Conservation (phyloP, 1,140 invertebrate genomes). For the Lepidurus couesii region DNA sequence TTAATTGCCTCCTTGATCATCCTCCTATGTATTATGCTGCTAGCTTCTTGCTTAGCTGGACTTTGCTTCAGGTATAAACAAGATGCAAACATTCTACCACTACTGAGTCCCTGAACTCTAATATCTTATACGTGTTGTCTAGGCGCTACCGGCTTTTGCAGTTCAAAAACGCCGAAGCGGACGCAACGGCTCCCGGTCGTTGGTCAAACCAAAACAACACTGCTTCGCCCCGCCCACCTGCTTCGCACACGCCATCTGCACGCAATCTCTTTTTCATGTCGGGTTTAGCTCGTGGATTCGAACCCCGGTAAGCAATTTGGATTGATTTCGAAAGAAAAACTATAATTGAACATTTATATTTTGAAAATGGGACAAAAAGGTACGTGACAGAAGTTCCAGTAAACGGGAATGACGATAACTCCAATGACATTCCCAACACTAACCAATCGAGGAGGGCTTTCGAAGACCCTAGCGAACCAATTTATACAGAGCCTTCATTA, state of each 20-base stretch:
- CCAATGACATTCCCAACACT: background rate
- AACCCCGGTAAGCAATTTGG: conserved; percentile 38
- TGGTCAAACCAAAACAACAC: conserved; percentile 31
- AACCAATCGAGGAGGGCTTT: conserved; percentile 44
- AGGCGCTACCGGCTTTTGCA: conserved; percentile 63
- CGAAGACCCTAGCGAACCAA: conserved; percentile 82
- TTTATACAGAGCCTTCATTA: conserved; percentile 83
- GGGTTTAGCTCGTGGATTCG: conserved; percentile 41
- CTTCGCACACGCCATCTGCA: conserved; percentile 33
- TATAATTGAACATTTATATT: too few relatives aligned
- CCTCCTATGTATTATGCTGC: conserved; percentile 60
- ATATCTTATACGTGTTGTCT: conserved; percentile 29
- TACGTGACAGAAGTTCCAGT: conserved; percentile 7
- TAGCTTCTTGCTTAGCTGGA: conserved; percentile 57
- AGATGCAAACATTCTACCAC: background rate
- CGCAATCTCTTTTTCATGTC: conserved; percentile 40
- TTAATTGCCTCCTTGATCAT: conserved; percentile 64
- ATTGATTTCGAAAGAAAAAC: too few relatives aligned
- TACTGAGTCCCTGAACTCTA: background rate
- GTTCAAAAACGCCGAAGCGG: conserved; percentile 58
- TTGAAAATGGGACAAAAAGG: background rate
- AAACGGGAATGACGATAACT: background rate
- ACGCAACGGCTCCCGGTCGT: conserved; percentile 42
- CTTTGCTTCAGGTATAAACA: conserved; percentile 58
- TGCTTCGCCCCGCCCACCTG: conserved; percentile 34